Evolutionary conservation across 2,797 vertebrate genomes (phyloP), one percentile per base, ranked within the genome.

Genomic region (Enteromius viviparus): DNA sequence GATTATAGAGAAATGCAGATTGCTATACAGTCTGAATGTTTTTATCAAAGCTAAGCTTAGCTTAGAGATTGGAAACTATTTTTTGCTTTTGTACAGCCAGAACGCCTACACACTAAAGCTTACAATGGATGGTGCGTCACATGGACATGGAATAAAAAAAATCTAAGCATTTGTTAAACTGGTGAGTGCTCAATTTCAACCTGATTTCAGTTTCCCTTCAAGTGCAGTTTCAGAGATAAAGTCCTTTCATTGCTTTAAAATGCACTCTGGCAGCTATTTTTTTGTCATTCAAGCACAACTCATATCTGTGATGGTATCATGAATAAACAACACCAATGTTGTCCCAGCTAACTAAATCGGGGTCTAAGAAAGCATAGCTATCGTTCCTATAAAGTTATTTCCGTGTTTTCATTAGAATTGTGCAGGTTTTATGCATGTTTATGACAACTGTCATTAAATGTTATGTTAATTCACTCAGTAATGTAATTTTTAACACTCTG

Each of bases 1-100:
- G 84, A 87, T 87, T 86, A 85, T 76, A 82, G 42, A 65, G 40
- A 79, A 84, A 76, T 84, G 29, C 66, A 83, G 47, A 29, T 79
- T 70, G 72, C 26, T 64, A 84, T 66, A 76, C 76, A 83, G 83
- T 84, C 78, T 66, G 60, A 85, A 72, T 23, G 12, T 58, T 42
- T 83, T 85, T 86, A 72, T 83, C 81, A 79, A 81, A 84, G 21
- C 47, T 53, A 53, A 65, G 69, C 65, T 78, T 69, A 58, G 34
- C 60, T 78, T 84, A 77, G 23, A 79, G 65, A 85, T 79, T 84
- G 64, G 64, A 84, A 87, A 71, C 66, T 29, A 3, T 85, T 85
- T 85, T 51, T 69, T 75, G 32, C 58, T 71, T 85, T 71, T 85
- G 66, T 68, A 51, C 32, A 65, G 62, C 32, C 26, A 45, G 60